Conservation (phyloP, 2,888 invertebrate genomes). For the Hybos culiciformis region DNA sequence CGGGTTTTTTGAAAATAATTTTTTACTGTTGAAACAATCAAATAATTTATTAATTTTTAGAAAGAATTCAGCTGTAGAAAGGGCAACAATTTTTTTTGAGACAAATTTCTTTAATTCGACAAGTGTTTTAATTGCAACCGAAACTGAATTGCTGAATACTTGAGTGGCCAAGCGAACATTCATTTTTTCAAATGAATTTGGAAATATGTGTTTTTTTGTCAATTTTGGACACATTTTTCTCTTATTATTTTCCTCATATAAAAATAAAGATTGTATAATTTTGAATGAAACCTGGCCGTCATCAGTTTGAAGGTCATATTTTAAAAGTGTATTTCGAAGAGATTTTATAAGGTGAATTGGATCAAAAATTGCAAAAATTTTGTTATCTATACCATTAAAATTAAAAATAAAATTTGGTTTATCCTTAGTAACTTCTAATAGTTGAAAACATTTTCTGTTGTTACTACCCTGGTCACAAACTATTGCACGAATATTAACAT, state of each 20-base stretch:
- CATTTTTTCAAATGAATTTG: constrained; percentile 6
- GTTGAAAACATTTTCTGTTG: no score
- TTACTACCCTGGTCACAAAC: no score
- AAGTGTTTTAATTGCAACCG: neutral
- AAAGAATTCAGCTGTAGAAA: constrained; percentile 2
- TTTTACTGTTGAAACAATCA: constrained; percentile 2
- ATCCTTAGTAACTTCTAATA: neutral
- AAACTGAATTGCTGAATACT: neutral
- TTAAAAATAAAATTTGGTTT: neutral
- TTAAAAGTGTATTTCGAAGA: neutral
- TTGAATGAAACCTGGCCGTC: neutral
- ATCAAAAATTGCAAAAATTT: neutral
- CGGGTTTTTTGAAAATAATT: neutral
- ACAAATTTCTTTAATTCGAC: neutral
- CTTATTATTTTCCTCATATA: no score
- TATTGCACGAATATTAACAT: no score
- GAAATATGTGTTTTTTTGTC: constrained; percentile 1
- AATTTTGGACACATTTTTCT: constrained; percentile 6
- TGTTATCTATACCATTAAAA: neutral
- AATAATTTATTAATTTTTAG: constrained; percentile 3
- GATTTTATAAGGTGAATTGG: neutral
- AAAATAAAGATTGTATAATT: neutral
- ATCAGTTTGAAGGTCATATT: neutral
- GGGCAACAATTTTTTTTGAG: neutral
- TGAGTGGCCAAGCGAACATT: constrained; percentile 1